A percentile compares a stretch with the other conserved stretches of the same genome.
These are phyloP conservation scores for Siphonodentalium dalli DNA, from an alignment of 2,888 invertebrate genomes.

Conservation along the genomic window DNA sequence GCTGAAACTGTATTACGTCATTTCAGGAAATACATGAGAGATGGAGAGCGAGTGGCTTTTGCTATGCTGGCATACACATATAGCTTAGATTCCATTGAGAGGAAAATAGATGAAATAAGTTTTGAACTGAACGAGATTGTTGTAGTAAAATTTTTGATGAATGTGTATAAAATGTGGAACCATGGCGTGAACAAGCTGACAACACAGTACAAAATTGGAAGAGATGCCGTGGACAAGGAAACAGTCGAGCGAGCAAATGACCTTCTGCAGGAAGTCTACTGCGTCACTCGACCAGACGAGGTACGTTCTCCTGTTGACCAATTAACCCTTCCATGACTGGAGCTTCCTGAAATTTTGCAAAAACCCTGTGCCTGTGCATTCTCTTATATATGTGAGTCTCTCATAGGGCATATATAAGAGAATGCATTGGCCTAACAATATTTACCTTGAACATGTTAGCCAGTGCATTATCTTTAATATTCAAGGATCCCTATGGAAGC, in stretches of 20 bases:
- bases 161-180: constrained; percentile 75
- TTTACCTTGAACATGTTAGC: no score
- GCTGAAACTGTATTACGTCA: constrained; percentile 1
- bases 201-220: constrained; percentile 62
- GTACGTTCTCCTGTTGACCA: no score
- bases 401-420: no score
- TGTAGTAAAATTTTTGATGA: constrained; percentile 66
- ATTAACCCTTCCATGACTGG: no score
- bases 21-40: constrained; percentile 80
- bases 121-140: constrained; percentile 67
- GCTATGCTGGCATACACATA: constrained; percentile 76
- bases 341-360: no score
- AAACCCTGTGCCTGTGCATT: no score
- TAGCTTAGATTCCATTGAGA: constrained; percentile 66
- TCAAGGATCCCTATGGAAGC: no score
- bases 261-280: constrained; percentile 51
- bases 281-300: constrained; percentile 45
- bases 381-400: no score
- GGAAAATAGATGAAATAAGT: constrained; percentile 33
- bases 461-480: no score
- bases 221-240: constrained; percentile 53
- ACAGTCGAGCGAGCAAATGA: constrained; percentile 43
- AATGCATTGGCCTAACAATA: no score
- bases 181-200: constrained; percentile 28
- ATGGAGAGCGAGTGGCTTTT: constrained; percentile 82